A percentile compares a stretch with the other conserved stretches of the same genome.
Conservation (phyloP, 2,113 vertebrate species). For the Corydoras maculifer region DNA sequence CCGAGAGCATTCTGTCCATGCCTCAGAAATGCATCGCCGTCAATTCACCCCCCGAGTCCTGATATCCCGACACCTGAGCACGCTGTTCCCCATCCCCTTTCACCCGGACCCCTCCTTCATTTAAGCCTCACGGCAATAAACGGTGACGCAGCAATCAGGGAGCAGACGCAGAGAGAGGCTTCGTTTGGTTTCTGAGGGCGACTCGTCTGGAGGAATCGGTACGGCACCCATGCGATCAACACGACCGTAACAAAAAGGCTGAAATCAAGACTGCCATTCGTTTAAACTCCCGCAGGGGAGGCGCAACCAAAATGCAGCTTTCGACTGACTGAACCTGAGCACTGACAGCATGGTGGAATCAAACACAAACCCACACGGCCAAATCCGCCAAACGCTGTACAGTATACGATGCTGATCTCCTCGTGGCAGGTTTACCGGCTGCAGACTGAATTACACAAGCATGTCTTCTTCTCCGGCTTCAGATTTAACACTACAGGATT, state of each 20-base stretch:
- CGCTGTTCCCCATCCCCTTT: constrained; percentile 23
- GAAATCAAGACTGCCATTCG: constrained; percentile 6
- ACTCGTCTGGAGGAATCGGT: constrained; percentile 20
- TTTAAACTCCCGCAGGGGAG: background rate
- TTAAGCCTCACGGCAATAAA: constrained; percentile 35
- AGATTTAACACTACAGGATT: constrained; percentile 41
- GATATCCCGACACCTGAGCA: constrained; percentile 55
- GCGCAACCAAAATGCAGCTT: constrained; percentile 37
- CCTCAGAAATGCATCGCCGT: constrained; percentile 69
- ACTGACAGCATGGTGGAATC: constrained; percentile 14
- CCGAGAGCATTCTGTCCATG: constrained; percentile 82
- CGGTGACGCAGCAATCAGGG: constrained; percentile 45
- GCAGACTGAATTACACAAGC: constrained; percentile 18
- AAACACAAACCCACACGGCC: background rate
- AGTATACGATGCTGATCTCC: no score
- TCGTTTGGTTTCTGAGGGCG: background rate
- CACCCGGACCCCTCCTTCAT: constrained; percentile 43
- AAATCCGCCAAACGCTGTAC: constrained; percentile 18
- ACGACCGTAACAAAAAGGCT: constrained; percentile 31
- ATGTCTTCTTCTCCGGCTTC: constrained; percentile 25
- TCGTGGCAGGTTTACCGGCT: background rate
- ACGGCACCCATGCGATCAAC: constrained; percentile 27
- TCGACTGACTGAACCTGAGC: constrained; percentile 14
- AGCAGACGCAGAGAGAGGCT: constrained; percentile 38
- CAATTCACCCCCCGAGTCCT: constrained; percentile 74